Base-by-base conservation (phyloP, 1,140 invertebrate species). In the Eriosoma lanigerum region DNA sequence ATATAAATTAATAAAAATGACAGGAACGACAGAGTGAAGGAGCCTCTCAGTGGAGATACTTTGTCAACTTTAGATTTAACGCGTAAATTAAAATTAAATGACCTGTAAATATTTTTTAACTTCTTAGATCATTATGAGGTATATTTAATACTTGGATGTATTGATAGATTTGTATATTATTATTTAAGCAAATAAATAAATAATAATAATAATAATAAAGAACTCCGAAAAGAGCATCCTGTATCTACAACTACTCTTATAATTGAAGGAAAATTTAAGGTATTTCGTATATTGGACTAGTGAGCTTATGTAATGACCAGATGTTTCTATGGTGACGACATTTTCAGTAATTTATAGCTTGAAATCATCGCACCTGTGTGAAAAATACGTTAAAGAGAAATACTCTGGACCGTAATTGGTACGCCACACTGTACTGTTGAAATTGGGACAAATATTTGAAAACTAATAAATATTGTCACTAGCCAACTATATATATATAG, bases 301-400 rank as follows among this genome's bases (percentile, higher is more conserved):
- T 29, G 24, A 70, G 21, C 68, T 26, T 48, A 48, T 29, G 46
- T 21, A 70, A 50, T 50, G 68, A 70, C 68, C 46, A 29, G 38
- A 70, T 68, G 46, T 70, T 70, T 50, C 68, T 70, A 70, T 70
- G 68, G 46, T 21, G 44, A 70, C 68, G 68, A 50, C 68, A 29
- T 29, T 29, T 50, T 10, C 13, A 70, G 68, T 70, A 70, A 50
- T 70, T 50, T 70, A 48, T 50, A 17, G 68, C 46, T 19, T 8
- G 0, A 29, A 50, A 70, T 50, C 68, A 50, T 70, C 48, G 68
- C 68, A 70, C 68, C 68, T 70, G 68, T 70, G 68, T 29, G 68
- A 48, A 70, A 70, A 70, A 50, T 26, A 70, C 62, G 62, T 62
- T 62, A 44, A 70, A 48, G 15, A 50, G 38, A 70, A 70, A 66